These are phyloP conservation scores for Myathropa florea DNA, from an alignment of 2,888 invertebrate species.

Conservation along the genomic window DNA sequence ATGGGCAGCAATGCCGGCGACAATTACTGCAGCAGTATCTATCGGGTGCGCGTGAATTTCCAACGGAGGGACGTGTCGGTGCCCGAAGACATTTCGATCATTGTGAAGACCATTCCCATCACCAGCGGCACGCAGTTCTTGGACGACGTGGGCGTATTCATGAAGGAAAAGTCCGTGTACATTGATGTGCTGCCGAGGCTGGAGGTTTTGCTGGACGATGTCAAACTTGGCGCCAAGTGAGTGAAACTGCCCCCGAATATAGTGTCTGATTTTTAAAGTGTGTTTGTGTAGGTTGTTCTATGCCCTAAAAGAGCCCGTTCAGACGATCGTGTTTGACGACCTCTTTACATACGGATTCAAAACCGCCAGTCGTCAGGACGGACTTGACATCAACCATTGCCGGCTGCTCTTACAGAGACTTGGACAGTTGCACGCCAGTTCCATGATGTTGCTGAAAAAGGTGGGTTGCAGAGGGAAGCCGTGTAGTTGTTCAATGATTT, in stretches of 20 bases:
- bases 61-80: conserved; percentile 29
- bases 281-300: conserved; percentile 73
- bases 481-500: not conserved
- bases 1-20: conserved; percentile 78
- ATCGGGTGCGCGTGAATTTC: conserved; percentile 74
- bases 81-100: conserved; percentile 72
- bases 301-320: conserved; percentile 74
- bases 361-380: conserved; percentile 81
- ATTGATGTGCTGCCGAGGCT: conserved; percentile 79
- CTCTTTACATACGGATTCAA: conserved; percentile 81
- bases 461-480: conserved; percentile 72
- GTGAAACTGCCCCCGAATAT: not conserved
- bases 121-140: conserved; percentile 75
- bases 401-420: conserved; percentile 81
- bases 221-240: conserved; percentile 76
- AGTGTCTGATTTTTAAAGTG: not conserved
- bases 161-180: conserved; percentile 80
- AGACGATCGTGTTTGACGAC: conserved; percentile 82
- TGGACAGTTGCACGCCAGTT: conserved; percentile 82
- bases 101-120: conserved; percentile 78
- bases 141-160: conserved; percentile 80
- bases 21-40: conserved; percentile 78
- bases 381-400: conserved; percentile 82
- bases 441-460: conserved; percentile 82
- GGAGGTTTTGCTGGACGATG: conserved; percentile 77